Evolutionary conservation across 2,113 vertebrate genomes (phyloP).

Genomic region (Todiramphus saurophagus): DNA sequence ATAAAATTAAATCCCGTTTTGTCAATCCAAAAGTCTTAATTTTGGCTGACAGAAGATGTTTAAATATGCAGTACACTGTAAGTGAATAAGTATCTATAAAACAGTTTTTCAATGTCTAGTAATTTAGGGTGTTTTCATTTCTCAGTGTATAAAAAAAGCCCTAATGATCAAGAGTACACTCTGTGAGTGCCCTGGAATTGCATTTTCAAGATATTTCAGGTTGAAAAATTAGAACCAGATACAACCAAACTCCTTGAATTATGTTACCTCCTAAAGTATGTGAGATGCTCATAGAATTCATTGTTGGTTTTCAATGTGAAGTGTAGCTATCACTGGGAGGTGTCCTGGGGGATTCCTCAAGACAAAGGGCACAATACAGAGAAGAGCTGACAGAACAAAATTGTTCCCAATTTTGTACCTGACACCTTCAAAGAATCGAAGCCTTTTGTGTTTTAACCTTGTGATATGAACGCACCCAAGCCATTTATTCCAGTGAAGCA

Average conservation of each 20-base stretch:
- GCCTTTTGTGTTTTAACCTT: neutral
- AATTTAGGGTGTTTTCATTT: neutral
- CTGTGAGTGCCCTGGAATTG: neutral
- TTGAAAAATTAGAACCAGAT: neutral
- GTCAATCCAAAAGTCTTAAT: neutral
- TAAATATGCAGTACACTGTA: neutral
- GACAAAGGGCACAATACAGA: neutral
- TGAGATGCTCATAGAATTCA: neutral
- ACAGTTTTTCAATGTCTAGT: neutral
- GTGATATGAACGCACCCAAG: neutral
- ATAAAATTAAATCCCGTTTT: neutral
- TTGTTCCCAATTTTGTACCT: neutral
- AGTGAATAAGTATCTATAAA: neutral
- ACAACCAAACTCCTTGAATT: neutral
- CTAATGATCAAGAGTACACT: rapidly evolving
- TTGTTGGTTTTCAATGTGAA: neutral
- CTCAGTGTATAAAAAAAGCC: neutral
- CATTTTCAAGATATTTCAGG: neutral
- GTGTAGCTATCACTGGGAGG: rapidly evolving
- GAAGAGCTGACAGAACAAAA: neutral
- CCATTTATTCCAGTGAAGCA: neutral
- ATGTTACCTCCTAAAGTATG: neutral
- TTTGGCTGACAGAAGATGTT: neutral
- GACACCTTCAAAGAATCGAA: neutral
- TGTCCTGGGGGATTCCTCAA: neutral